Conservation (phyloP, 2,797 vertebrate species). For the Anguilla pacifica region DNA sequence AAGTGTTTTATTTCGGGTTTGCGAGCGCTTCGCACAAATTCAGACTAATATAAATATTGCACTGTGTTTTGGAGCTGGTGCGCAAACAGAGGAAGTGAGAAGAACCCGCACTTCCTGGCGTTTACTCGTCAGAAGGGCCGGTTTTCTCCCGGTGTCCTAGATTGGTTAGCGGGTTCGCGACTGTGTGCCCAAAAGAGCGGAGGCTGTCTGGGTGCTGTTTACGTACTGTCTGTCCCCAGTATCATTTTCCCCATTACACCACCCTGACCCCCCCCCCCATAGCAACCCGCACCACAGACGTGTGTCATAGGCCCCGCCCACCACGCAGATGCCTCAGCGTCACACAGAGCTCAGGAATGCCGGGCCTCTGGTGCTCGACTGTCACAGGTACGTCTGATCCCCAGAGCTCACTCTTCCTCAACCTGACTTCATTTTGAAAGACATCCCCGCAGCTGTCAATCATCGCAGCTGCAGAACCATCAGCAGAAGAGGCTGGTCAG, state of each 20-base stretch:
- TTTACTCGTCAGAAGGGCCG: neutral
- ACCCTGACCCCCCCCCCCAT: neutral
- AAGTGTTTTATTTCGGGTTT: neutral
- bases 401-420: neutral
- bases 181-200: neutral
- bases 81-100: neutral
- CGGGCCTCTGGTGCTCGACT: neutral
- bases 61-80: neutral
- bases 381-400: neutral
- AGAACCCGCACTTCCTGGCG: neutral
- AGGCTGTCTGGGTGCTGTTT: conserved; percentile 18
- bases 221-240: neutral
- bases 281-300: neutral
- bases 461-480: neutral
- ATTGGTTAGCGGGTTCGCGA: neutral
- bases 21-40: neutral
- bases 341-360: neutral
- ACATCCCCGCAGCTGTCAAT: neutral
- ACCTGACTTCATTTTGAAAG: neutral
- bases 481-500: neutral
- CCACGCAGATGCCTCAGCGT: neutral
- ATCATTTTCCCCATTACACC: neutral
- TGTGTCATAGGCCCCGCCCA: neutral
- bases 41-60: neutral
- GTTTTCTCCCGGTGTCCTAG: neutral